These are phyloP conservation scores for Henricia sp. DNA, from an alignment of 53 echinoderm and acorn worm species.

Conservation along the genomic window DNA sequence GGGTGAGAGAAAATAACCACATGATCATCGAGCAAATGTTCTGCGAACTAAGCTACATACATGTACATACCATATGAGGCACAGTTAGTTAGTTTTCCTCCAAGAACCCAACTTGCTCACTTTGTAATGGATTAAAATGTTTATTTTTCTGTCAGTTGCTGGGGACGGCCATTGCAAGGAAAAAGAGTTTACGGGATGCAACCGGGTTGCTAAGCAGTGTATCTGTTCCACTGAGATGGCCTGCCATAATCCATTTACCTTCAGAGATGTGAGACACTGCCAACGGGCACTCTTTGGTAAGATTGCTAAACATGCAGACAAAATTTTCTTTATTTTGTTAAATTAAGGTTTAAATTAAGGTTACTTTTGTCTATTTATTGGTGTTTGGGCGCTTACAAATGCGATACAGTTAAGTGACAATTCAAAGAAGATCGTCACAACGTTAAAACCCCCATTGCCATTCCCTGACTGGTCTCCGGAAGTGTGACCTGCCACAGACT, in stretches of 20 bases:
- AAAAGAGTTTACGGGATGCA: conserved; percentile 71
- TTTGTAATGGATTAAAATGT: neutral
- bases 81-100: neutral
- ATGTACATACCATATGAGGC: neutral
- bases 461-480: no score
- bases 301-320: neutral
- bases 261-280: conserved; percentile 20
- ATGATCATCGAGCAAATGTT: no score
- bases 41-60: neutral
- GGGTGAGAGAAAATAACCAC: no score
- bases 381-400: no score
- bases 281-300: conserved; percentile 44
- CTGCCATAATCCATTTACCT: conserved; percentile 71
- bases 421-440: no score
- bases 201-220: conserved; percentile 72
- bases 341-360: no score
- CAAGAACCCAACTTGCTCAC: neutral
- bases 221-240: conserved; percentile 63
- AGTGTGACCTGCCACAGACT: no score
- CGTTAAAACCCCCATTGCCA: no score
- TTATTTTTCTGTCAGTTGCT: conserved; percentile 1
- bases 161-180: conserved; percentile 1
- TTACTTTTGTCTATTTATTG: no score
- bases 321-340: neutral
- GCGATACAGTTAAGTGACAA: no score